These are phyloP conservation scores for Catharus ustulatus DNA, from an alignment of 2,797 vertebrate genomes.

Conservation along the genomic window DNA sequence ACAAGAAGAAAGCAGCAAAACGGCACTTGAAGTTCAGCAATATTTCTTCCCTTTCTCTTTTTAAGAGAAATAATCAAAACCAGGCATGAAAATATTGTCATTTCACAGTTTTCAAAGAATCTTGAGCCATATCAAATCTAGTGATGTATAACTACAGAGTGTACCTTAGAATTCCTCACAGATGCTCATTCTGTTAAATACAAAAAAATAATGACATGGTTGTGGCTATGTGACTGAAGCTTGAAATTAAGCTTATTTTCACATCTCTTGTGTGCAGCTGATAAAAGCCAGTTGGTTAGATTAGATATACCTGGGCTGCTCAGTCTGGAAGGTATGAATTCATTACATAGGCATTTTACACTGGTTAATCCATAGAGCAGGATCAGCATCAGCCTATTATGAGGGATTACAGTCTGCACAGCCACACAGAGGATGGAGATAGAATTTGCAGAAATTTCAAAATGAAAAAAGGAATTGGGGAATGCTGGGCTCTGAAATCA, in stretches of 20 bases:
- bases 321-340: constrained; percentile 5
- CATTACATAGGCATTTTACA: constrained; percentile 39
- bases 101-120: constrained; percentile 23
- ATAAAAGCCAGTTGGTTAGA: constrained; percentile 32
- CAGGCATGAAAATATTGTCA: not conserved
- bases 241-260: constrained; percentile 55
- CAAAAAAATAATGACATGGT: constrained; percentile 32
- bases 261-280: constrained; percentile 34
- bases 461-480: not conserved
- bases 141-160: not conserved
- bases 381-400: constrained; percentile 47
- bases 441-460: constrained; percentile 38
- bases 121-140: not conserved
- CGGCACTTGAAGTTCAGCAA: constrained; percentile 5
- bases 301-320: constrained; percentile 57
- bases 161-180: not conserved
- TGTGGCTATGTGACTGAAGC: not conserved
- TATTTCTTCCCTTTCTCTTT: not conserved
- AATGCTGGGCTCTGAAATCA: constrained; percentile 11
- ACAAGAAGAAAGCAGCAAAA: constrained; percentile 37
- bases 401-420: constrained; percentile 44
- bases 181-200: not conserved
- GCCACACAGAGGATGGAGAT: not conserved
- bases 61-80: not conserved
- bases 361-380: constrained; percentile 40